phyloP scores from a whole-genome alignment of 2,888 invertebrate genomes.

The Meteorus cinctellus region DNA sequence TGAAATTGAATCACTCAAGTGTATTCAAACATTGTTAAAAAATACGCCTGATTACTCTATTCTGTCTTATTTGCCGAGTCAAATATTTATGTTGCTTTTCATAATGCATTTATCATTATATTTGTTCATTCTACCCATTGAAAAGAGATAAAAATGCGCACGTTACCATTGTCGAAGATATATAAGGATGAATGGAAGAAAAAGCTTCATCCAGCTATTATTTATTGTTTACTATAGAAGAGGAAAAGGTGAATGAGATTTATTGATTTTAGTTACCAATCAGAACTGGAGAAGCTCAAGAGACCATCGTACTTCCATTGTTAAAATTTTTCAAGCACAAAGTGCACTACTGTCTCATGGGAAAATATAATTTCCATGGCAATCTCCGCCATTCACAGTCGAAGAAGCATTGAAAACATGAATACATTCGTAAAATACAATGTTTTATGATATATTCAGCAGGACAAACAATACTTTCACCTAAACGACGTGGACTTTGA shows the following conservation, averaged over 20 bases:
- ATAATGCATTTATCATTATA: too few relatives aligned
- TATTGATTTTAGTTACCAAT: constrained; percentile 59
- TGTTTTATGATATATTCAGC: too few relatives aligned
- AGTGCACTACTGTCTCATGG: background rate
- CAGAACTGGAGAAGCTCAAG: constrained; percentile 55
- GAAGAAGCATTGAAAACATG: background rate
- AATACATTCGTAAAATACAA: background rate
- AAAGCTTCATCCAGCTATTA: background rate
- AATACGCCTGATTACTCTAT: constrained; percentile 13
- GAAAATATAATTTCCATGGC: constrained; percentile 5
- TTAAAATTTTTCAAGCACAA: constrained; percentile 18
- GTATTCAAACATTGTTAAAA: constrained; percentile 27
- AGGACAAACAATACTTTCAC: too few relatives aligned
- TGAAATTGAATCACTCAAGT: constrained; percentile 26
- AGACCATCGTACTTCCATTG: constrained; percentile 39
- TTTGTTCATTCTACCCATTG: background rate
- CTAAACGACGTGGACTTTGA: too few relatives aligned
- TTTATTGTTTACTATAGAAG: background rate
- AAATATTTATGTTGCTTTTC: background rate
- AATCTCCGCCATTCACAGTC: background rate
- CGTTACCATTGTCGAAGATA: background rate
- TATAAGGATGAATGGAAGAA: background rate
- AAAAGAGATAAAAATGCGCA: background rate
- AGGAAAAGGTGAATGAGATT: background rate
- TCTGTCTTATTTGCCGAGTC: background rate